phyloP scores from a whole-genome alignment of 1,140 invertebrate species.

The Papilio xuthus region DNA sequence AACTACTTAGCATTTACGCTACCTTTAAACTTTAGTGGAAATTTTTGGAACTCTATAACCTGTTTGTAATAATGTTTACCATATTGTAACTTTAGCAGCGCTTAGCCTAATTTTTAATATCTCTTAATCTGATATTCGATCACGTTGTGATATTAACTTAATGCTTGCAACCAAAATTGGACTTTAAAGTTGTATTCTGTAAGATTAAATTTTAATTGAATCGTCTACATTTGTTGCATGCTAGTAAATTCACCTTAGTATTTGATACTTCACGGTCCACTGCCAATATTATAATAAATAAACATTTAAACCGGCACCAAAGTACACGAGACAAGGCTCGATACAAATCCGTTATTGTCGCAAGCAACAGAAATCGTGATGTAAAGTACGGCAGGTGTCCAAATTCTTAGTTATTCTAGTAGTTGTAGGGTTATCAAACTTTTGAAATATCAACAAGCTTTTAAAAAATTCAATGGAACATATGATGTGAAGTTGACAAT shows the following conservation, averaged over 20 bases:
- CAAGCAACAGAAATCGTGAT: slow-evolving; percentile 24
- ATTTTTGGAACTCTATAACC: not conserved
- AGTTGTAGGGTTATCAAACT: not conserved
- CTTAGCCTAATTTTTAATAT: slow-evolving; percentile 27
- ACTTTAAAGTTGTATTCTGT: not conserved
- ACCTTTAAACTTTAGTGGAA: not conserved
- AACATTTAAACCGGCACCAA: not conserved
- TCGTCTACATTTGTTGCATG: not conserved
- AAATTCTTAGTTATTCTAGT: slow-evolving; percentile 3
- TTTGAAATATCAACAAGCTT: not conserved
- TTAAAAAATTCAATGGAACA: too few relatives aligned
- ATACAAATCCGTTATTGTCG: slow-evolving; percentile 22
- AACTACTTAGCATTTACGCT: not conserved
- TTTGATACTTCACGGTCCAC: slow-evolving; percentile 33
- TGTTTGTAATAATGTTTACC: not conserved
- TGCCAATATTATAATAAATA: slow-evolving; percentile 35
- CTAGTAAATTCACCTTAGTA: slow-evolving; percentile 20
- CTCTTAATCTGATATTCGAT: not conserved
- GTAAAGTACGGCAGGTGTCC: slow-evolving; percentile 30
- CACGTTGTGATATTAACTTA: slow-evolving; percentile 1
- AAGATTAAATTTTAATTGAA: slow-evolving; percentile 15
- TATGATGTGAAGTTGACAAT: too few relatives aligned
- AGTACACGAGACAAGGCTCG: slow-evolving; percentile 11
- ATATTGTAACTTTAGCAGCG: not conserved
- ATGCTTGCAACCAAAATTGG: not conserved